Conservation (phyloP, 2,113 vertebrate genomes). For the Mohoua ochrocephala region DNA sequence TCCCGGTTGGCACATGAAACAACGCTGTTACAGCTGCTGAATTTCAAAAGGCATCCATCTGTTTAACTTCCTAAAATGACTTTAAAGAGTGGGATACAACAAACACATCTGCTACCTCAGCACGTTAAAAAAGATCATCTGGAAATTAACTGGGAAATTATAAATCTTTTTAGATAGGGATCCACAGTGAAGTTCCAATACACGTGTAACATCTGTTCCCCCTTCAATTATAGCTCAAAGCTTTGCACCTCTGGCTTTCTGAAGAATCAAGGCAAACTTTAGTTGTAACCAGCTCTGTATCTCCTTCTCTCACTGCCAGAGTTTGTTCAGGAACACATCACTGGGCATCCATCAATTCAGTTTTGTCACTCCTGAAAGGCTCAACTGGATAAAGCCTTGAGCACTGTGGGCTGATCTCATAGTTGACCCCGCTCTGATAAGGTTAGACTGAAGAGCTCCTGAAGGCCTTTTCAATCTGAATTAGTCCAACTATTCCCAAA, state of each 20-base stretch:
- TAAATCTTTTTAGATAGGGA: background rate
- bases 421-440: background rate
- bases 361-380: background rate
- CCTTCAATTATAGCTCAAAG: background rate
- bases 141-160: constrained; percentile 13
- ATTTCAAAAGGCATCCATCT: constrained; percentile 36
- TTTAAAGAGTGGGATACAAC: background rate
- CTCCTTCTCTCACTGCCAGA: background rate
- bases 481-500: background rate
- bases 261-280: background rate
- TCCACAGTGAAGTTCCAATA: background rate
- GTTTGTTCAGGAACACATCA: background rate
- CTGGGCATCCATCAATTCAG: background rate
- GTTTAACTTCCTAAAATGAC: constrained; percentile 8
- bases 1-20: background rate
- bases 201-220: background rate
- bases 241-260: background rate
- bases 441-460: background rate
- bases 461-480: background rate
- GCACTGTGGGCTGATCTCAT: background rate
- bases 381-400: background rate
- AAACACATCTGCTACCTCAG: constrained; percentile 41
- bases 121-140: background rate
- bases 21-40: background rate
- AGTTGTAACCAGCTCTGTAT: background rate